Base-by-base conservation (phyloP, 1,140 invertebrate species). In the Drosophila arizonae region DNA sequence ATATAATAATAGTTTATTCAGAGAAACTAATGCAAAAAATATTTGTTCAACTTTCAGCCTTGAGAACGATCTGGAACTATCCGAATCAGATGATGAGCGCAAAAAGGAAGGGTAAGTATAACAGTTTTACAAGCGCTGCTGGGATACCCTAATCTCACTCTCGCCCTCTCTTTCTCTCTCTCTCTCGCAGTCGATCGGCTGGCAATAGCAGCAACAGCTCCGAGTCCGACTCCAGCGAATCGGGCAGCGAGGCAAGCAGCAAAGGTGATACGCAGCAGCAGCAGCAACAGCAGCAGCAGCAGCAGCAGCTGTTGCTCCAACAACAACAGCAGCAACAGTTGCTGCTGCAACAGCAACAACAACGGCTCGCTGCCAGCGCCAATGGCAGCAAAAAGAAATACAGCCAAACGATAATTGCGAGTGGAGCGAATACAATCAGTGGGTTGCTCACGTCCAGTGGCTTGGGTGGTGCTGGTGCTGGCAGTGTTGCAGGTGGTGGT, bases 21-120 rank as follows among this genome's bases (percentile, higher is more conserved):
- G 21, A 24, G 21, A 24, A 1, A 30, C 6, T 30, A 6, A 30
- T 30, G 26, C 8, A 45, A 66, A 9, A 33, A 57, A 9, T 45
- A 15, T 26, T 11, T 28, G 15, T 33, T 46, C 66, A 68, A 73
- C 39, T 92, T 93, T 4, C 91, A 95, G 94, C 76, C 82, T 95
- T 61, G 93, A 92, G 67, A 91, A 93, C 77, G 94, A 95, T 85
- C 81, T 95, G 62, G 93, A 93, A 43, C 77, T 95, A 21, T 95
- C 94, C 6, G 93, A 94, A 62, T 94, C 94, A 66, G 94, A 94
- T 62, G 93, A 95, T 55, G 94, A 94, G 24, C 77, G 71, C 50
- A 92, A 90, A 51, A 93, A 92, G 61, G 91, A 92, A 39, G 46
- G 76, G 89, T 90, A 51, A 90, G 76, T 43, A 8, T 17, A 4